Conservation (phyloP, 2,888 invertebrate genomes). For the Saturnia japonica region DNA sequence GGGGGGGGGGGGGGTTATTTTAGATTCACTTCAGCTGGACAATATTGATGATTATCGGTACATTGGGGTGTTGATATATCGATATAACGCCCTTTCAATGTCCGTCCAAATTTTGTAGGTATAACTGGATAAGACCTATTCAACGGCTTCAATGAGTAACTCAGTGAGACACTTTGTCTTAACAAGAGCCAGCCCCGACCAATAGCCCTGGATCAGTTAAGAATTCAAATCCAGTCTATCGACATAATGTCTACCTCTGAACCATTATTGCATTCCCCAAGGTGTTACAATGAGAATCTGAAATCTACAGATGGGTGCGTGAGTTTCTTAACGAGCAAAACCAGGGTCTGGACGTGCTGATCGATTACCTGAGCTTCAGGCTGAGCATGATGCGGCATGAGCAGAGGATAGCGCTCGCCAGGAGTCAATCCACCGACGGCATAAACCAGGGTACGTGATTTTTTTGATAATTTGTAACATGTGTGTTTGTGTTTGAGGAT, state of each 20-base stretch:
- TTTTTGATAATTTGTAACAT: not conserved
- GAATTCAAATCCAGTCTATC: not conserved
- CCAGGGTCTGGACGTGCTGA: conserved; percentile 96
- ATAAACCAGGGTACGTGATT: conserved; percentile 78
- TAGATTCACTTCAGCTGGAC: too few species aligned
- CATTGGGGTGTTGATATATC: too few species aligned
- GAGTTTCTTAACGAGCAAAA: conserved; percentile 98
- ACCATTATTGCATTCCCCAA: too few species aligned
- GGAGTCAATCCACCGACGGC: conserved; percentile 89
- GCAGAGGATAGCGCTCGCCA: conserved; percentile 89
- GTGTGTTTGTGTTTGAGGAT: not conserved
- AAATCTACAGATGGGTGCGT: conserved; percentile 93
- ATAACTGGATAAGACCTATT: too few species aligned
- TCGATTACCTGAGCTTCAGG: conserved; percentile 98
- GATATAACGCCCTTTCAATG: too few species aligned
- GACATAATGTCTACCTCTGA: not conserved
- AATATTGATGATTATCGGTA: too few species aligned
- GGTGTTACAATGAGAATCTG: too few species aligned
- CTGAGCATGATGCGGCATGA: conserved; percentile 97
- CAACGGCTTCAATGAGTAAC: too few species aligned
- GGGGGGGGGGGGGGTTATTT: too few species aligned
- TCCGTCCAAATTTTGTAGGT: too few species aligned
- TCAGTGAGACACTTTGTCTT: too few species aligned
- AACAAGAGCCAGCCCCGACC: too few species aligned
- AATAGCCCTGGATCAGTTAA: not conserved